Evolutionary conservation across 2,113 vertebrate genomes (phyloP).

Genomic region (Megaceryle maxima): DNA sequence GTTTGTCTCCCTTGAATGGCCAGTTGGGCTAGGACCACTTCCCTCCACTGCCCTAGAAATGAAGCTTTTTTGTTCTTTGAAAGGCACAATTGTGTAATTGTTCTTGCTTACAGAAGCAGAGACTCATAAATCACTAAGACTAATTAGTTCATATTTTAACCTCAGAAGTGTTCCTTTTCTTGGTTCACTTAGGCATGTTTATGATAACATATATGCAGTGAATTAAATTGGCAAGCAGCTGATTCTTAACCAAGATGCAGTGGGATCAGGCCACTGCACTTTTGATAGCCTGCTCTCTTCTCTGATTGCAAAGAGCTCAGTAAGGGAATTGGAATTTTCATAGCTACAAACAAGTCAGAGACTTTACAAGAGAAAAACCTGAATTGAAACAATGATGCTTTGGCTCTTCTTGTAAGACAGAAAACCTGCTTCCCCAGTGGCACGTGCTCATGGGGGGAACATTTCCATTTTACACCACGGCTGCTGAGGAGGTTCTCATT

Average conservation of each 20-base stretch:
- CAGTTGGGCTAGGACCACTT: not conserved
- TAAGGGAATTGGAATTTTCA: accelerated
- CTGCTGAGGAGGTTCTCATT: not conserved
- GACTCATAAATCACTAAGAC: not conserved
- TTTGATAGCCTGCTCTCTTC: not conserved
- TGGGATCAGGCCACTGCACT: not conserved
- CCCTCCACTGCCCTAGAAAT: not conserved
- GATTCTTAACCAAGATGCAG: not conserved
- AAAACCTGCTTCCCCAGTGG: not conserved
- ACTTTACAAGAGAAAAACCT: not conserved
- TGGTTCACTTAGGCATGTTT: not conserved
- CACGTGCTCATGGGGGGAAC: accelerated
- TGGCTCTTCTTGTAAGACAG: not conserved
- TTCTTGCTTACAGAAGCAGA: not conserved
- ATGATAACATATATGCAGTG: accelerated
- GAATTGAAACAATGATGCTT: accelerated
- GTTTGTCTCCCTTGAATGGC: not conserved
- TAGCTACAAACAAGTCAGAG: not conserved
- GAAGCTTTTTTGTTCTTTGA: not conserved
- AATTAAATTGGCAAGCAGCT: not conserved
- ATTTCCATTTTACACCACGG: accelerated
- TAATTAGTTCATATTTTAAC: not conserved
- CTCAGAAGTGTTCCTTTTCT: not conserved
- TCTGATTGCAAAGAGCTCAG: not conserved
- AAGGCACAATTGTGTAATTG: not conserved